These are phyloP conservation scores for Heliconius nattereri DNA, from an alignment of 1,140 invertebrate genomes.

Conservation along the genomic window DNA sequence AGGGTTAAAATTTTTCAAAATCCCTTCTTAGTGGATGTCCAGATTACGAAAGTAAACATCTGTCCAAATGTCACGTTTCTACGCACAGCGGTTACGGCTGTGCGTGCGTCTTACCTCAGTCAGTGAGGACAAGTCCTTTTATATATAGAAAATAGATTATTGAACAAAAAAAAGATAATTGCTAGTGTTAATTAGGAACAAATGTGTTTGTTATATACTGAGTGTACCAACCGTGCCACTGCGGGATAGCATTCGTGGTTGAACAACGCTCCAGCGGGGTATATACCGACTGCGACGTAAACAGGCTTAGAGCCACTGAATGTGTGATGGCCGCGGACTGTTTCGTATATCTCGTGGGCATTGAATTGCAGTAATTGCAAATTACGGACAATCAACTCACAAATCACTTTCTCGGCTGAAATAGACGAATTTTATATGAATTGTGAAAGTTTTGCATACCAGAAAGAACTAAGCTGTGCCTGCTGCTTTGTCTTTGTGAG, in stretches of 20 bases:
- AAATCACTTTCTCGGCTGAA: constrained; percentile 82
- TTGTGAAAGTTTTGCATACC: not conserved
- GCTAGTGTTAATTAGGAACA: not conserved
- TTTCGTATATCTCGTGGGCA: constrained; percentile 93
- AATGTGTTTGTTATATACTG: not conserved
- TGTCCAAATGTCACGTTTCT: no score
- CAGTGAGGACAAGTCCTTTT: no score
- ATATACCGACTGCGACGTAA: constrained; percentile 90
- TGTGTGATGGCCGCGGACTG: constrained; percentile 78
- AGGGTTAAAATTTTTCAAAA: no score
- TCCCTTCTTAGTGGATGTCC: no score
- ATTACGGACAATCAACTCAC: constrained; percentile 86
- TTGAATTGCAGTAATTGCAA: constrained; percentile 94
- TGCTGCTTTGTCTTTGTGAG: no score
- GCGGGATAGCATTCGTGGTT: constrained; percentile 94
- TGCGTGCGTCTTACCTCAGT: no score
- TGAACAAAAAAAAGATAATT: no score
- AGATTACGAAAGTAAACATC: no score
- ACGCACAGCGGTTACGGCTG: no score
- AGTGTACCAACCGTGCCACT: constrained; percentile 84
- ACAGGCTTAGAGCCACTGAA: constrained; percentile 82
- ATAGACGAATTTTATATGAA: constrained; percentile 41
- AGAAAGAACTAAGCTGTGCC: no score
- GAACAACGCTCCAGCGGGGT: constrained; percentile 90
- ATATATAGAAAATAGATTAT: no score